Conservation (phyloP, 2,113 vertebrate genomes). For the Echinops telfairi region DNA sequence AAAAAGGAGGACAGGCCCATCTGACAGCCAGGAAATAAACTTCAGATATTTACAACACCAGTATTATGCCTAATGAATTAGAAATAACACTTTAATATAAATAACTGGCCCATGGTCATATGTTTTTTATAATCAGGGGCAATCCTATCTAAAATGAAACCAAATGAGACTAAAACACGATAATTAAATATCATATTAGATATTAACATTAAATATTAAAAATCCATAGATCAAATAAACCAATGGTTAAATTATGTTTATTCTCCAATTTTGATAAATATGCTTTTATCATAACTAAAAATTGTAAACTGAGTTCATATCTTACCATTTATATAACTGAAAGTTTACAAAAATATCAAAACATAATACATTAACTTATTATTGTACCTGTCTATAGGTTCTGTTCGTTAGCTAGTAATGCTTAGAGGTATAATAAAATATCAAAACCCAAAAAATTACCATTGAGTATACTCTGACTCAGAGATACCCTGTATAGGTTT, state of each 20-base stretch:
- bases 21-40: background rate
- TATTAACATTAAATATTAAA: slow-evolving; percentile 45
- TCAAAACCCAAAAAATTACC: too few species aligned
- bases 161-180: background rate
- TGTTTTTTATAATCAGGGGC: background rate
- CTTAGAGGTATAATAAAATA: background rate
- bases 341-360: slow-evolving; percentile 32
- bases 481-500: too few species aligned
- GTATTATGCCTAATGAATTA: background rate
- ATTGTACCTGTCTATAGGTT: background rate
- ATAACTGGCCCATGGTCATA: background rate
- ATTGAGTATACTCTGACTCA: too few species aligned
- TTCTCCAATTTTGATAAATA: background rate
- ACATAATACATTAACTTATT: background rate
- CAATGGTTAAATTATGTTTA: slow-evolving; percentile 43
- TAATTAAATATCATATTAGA: slow-evolving; percentile 54
- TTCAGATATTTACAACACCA: background rate
- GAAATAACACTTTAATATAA: background rate
- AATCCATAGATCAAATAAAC: background rate
- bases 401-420: slow-evolving; percentile 14
- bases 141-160: background rate
- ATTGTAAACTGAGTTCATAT: background rate
- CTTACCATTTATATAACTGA: background rate
- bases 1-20: too few species aligned
- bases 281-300: slow-evolving; percentile 40